phyloP scores from a whole-genome alignment of 1,140 invertebrate species.

The Marisa cornuarietis region DNA sequence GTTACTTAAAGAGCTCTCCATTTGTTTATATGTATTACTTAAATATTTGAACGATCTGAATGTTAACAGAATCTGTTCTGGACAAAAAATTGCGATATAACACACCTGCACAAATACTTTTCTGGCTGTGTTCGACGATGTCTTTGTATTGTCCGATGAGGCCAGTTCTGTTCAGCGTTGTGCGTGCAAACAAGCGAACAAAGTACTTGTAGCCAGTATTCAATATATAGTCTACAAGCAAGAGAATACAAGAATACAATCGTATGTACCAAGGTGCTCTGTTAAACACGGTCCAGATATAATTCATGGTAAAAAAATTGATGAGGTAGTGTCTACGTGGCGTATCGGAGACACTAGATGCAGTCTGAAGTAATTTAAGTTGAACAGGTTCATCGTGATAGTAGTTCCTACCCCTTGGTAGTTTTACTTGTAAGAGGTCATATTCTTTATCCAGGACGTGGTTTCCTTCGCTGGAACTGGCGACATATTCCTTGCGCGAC shows the following conservation, averaged over 20 bases:
- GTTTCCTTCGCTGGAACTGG: constrained; percentile 22
- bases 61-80: neutral
- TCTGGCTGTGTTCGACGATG: constrained; percentile 48
- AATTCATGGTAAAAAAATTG: constrained; percentile 47
- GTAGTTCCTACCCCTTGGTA: constrained; percentile 39
- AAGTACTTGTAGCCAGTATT: constrained; percentile 43
- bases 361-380: constrained; percentile 14
- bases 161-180: constrained; percentile 42
- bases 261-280: constrained; percentile 50
- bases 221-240: constrained; percentile 43
- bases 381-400: constrained; percentile 40
- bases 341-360: neutral
- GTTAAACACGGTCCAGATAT: constrained; percentile 41
- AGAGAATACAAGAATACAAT: constrained; percentile 41
- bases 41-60: no score
- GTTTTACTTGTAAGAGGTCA: constrained; percentile 38
- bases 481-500: constrained; percentile 42
- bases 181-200: constrained; percentile 41
- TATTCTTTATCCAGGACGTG: constrained; percentile 45
- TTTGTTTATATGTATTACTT: no score
- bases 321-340: constrained; percentile 47
- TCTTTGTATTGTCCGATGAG: constrained; percentile 51
- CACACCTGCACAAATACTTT: constrained; percentile 52
- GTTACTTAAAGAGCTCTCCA: no score
- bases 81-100: neutral